A percentile compares a stretch with the other conserved stretches of the same genome.
These are phyloP conservation scores for Chrysolina haemoptera DNA, from an alignment of 2,888 invertebrate species.

Conservation along the genomic window DNA sequence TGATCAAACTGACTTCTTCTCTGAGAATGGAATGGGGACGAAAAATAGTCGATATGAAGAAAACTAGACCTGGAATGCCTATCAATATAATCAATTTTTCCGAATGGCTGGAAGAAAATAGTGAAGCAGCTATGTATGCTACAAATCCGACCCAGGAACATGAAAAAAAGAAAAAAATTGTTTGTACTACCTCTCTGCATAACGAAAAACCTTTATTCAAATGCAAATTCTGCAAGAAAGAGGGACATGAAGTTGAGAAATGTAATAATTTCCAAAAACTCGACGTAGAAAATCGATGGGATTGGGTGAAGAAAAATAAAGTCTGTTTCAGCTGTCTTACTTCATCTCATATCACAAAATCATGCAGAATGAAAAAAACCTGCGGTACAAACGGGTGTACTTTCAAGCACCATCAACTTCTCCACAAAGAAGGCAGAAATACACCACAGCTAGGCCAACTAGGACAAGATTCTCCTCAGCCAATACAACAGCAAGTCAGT, in stretches of 20 bases:
- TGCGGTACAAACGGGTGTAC: too few species aligned
- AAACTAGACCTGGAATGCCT: neutral
- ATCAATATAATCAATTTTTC: conserved; percentile 19
- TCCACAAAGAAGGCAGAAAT: too few species aligned
- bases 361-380: too few species aligned
- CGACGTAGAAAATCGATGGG: neutral
- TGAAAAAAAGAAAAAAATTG: conserved; percentile 3
- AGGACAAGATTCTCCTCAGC: conserved; percentile 1
- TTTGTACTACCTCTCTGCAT: neutral
- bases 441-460: neutral
- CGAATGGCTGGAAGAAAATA: conserved; percentile 4
- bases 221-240: conserved; percentile 11
- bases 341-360: too few species aligned
- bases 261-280: conserved; percentile 15
- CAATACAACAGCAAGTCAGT: conserved; percentile 1
- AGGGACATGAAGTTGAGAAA: conserved; percentile 18
- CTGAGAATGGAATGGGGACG: neutral
- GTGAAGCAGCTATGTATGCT: neutral
- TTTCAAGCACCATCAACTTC: too few species aligned
- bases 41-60: conserved; percentile 1
- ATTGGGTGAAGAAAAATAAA: conserved; percentile 4
- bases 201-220: conserved; percentile 1
- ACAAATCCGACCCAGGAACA: neutral
- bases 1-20: neutral
- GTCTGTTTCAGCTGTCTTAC: too few species aligned